A percentile compares a stretch with the other conserved stretches of the same genome.
phyloP scores from a whole-genome alignment of 2,113 vertebrate species.

The Coryphaenoides rupestris region DNA sequence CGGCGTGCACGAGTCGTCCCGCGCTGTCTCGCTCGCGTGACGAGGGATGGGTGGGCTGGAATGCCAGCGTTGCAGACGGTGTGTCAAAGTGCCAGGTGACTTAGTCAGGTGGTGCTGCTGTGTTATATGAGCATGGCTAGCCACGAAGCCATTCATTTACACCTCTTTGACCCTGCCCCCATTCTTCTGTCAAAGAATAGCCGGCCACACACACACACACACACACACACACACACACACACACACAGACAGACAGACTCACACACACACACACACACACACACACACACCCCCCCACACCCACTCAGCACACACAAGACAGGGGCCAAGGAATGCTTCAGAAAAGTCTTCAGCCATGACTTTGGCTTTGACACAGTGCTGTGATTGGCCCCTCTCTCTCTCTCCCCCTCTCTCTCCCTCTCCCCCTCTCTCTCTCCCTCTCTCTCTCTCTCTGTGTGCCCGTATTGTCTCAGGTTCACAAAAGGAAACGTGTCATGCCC shows the following conservation, averaged over 20 bases:
- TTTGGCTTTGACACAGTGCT: slow-evolving; percentile 44
- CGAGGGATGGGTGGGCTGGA: slow-evolving; percentile 1
- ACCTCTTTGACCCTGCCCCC: slow-evolving; percentile 48
- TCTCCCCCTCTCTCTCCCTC: too few species aligned
- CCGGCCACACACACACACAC: too few species aligned
- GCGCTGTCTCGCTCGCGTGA: too few species aligned
- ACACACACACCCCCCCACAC: too few species aligned
- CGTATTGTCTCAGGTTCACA: slow-evolving; percentile 28
- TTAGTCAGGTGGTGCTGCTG: slow-evolving; percentile 31
- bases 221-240: too few species aligned
- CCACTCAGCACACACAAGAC: slow-evolving; percentile 43
- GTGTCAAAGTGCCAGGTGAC: slow-evolving; percentile 43
- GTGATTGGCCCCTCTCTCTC: slow-evolving; percentile 15
- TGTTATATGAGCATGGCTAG: slow-evolving; percentile 41
- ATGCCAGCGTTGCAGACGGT: slow-evolving; percentile 18
- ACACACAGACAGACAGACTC: slow-evolving; percentile 39
- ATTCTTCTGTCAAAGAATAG: slow-evolving; percentile 56
- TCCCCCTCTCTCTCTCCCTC: too few species aligned
- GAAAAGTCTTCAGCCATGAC: slow-evolving; percentile 53
- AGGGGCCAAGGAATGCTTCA: slow-evolving; percentile 44
- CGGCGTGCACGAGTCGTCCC: too few species aligned
- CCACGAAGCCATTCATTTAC: slow-evolving; percentile 49
- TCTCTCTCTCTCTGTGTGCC: too few species aligned
- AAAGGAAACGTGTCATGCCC: slow-evolving; percentile 4
- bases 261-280: too few species aligned